Evolutionary conservation across 1,140 invertebrate species (phyloP).

Genomic region (Thereuonema tuberculata): DNA sequence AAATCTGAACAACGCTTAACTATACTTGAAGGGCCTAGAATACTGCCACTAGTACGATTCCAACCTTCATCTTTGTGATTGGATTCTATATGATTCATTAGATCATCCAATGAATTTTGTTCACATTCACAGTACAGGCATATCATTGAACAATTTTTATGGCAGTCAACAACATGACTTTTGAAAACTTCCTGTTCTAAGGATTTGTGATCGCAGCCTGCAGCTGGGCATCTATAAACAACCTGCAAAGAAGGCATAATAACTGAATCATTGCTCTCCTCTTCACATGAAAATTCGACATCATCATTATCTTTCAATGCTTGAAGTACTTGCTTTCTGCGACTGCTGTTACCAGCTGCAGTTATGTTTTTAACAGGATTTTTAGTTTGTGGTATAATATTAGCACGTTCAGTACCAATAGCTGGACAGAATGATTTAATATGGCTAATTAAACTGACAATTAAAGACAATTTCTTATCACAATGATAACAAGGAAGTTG

Average conservation of each 20-base stretch:
- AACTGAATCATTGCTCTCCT: too few relatives aligned
- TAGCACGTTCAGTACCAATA: too few relatives aligned
- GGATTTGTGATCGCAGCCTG: slow-evolving; percentile 1
- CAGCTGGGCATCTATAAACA: neutral
- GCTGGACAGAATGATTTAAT: neutral
- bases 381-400: too few relatives aligned
- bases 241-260: neutral
- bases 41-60: too few relatives aligned
- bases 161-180: neutral
- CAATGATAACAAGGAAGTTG: neutral
- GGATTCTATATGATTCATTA: neutral
- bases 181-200: slow-evolving; percentile 2
- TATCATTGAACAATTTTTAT: neutral
- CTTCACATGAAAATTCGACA: too few relatives aligned
- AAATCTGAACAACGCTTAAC: too few relatives aligned
- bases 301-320: too few relatives aligned
- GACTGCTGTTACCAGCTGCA: too few relatives aligned
- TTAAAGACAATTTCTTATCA: neutral
- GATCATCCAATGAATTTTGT: neutral
- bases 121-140: neutral
- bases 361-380: too few relatives aligned
- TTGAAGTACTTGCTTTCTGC: neutral
- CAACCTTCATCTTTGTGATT: neutral
- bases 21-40: too few relatives aligned
- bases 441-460: neutral